phyloP scores from a whole-genome alignment of 2,888 invertebrate species.

The Drosophila borealis region DNA sequence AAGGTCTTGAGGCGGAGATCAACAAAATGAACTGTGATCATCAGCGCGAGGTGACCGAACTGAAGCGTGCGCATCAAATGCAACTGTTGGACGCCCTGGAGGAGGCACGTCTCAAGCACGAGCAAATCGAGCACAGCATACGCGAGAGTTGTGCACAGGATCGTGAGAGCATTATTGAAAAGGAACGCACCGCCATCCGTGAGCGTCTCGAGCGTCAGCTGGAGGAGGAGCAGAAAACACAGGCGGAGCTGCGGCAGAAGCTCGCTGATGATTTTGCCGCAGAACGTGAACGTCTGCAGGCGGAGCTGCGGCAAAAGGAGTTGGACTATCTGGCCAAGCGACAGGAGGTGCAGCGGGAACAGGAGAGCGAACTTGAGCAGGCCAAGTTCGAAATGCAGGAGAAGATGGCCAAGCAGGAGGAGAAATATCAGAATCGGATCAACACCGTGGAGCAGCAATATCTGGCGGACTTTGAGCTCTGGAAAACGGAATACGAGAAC shows the following conservation, averaged over 20 bases:
- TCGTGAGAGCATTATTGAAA: slow-evolving; percentile 87
- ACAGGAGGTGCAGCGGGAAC: slow-evolving; percentile 84
- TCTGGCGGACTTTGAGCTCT: slow-evolving; percentile 87
- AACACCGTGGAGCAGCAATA: slow-evolving; percentile 87
- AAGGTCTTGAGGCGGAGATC: slow-evolving; percentile 94
- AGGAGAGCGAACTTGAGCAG: slow-evolving; percentile 85
- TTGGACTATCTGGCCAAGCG: slow-evolving; percentile 83
- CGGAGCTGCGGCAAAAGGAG: slow-evolving; percentile 85
- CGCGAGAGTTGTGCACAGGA: slow-evolving; percentile 88
- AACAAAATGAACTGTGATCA: slow-evolving; percentile 91
- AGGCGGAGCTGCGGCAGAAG: slow-evolving; percentile 86
- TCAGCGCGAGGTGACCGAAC: slow-evolving; percentile 87
- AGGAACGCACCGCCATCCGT: slow-evolving; percentile 87
- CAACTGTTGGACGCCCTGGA: slow-evolving; percentile 90
- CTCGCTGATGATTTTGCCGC: slow-evolving; percentile 85
- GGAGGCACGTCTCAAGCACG: slow-evolving; percentile 88
- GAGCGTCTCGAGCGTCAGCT: slow-evolving; percentile 87
- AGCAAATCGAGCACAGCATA: slow-evolving; percentile 87
- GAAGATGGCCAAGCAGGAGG: slow-evolving; percentile 85
- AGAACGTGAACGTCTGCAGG: slow-evolving; percentile 85
- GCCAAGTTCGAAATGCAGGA: slow-evolving; percentile 86
- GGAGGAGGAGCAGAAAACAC: slow-evolving; percentile 86
- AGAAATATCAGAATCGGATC: slow-evolving; percentile 86
- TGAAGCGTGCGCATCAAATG: slow-evolving; percentile 86
- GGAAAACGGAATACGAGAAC: slow-evolving; percentile 87